These are phyloP conservation scores for Lepidurus apus DNA, from an alignment of 1,140 invertebrate species.

Conservation along the genomic window DNA sequence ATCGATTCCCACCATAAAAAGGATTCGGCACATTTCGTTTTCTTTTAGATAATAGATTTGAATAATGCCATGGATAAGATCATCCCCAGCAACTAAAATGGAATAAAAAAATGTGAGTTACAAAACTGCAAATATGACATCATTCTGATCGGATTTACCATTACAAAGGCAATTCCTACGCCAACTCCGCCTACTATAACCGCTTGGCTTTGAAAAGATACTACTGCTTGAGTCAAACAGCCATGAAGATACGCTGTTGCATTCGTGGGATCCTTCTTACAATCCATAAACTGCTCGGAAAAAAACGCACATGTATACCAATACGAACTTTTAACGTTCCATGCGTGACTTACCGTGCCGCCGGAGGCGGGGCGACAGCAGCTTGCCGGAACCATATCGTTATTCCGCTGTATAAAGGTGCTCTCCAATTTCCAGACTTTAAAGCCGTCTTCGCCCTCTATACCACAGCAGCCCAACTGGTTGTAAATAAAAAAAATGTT, in stretches of 20 bases:
- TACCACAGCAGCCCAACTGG: constrained; percentile 77
- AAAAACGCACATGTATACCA: constrained; percentile 30
- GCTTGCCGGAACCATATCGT: constrained; percentile 62
- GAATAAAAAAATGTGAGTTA: constrained; percentile 30
- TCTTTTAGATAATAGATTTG: constrained; percentile 40
- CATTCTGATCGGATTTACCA: constrained; percentile 52
- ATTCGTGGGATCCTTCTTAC: constrained; percentile 24
- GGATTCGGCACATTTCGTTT: not conserved
- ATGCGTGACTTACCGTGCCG: not conserved
- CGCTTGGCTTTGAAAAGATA: constrained; percentile 61
- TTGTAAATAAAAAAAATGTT: constrained; percentile 39
- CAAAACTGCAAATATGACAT: not conserved
- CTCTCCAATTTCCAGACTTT: constrained; percentile 58
- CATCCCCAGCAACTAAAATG: constrained; percentile 41
- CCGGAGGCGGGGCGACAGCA: constrained; percentile 59
- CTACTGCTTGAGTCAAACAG: constrained; percentile 48
- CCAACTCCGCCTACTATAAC: constrained; percentile 72
- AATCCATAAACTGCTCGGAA: constrained; percentile 36
- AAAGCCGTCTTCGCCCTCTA: constrained; percentile 52
- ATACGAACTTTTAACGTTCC: not conserved
- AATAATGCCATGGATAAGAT: constrained; percentile 43
- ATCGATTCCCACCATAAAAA: not conserved
- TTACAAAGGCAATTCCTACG: constrained; percentile 69
- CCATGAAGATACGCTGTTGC: constrained; percentile 30
- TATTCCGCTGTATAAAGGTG: constrained; percentile 44